Evolutionary conservation across 2,888 invertebrate species (phyloP), one percentile per base, ranked within the genome.

Genomic region (Isoperla grammatica): DNA sequence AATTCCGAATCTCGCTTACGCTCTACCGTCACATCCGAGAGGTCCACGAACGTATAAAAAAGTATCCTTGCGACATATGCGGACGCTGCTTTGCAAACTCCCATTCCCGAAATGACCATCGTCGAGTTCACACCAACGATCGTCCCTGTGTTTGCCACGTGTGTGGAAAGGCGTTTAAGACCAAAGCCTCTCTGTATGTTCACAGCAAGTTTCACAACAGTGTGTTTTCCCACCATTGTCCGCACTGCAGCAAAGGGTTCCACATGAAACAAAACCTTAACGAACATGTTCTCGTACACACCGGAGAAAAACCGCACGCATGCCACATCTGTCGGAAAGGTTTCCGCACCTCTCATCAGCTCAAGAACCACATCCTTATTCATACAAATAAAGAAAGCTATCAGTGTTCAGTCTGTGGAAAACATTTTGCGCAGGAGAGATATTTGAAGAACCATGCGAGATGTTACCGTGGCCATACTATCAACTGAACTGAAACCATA

Each of bases 21-120:
- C 40, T 54, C 8, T 40, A n/a, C 22, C 39, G 40, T 3, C 54
- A 54, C 22, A 35, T 54, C 2, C 39, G n/a, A 8, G 29, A 37
- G 13, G 54, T 54, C 11, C 54, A 54, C 39, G 54, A 54, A 37
- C 40, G 54, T 12, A 54, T 54, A 2, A 54, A 54, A 19, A 54
- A 54, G 19, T 54, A 54, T 12, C 54, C 40, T 6, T 54, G 54
- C 22, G 54, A 54, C 19, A 19, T 54, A 40, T 54, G 54, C 23
- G 40, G 20, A 1, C 39, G 42, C 22, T 6, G 29, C 29, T 29
- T 29, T 29, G 29, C 29, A 6, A 29, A 29, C 29, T 29, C 29
- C 8, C 29, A 29, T 19, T 20, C 39, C 20, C 39, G 54, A 54
- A 13, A 6, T 11, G 54, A 54, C 20, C 54, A 54, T 35, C 39